phyloP scores from a whole-genome alignment of 2,113 vertebrate genomes.

The Lepus europaeus region DNA sequence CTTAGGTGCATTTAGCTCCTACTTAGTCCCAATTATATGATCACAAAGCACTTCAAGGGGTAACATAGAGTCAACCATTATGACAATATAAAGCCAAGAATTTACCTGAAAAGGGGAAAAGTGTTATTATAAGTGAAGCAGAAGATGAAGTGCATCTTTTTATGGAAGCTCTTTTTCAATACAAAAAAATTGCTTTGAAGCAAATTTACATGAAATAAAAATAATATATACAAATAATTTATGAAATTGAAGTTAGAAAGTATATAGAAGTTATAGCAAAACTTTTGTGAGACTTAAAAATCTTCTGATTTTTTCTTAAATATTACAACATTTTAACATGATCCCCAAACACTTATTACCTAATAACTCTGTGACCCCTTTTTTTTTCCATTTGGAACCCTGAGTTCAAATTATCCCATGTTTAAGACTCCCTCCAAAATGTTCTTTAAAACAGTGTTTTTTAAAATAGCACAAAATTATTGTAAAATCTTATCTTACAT shows the following conservation, averaged over 20 bases:
- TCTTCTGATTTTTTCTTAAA: neutral
- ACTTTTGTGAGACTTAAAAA: neutral
- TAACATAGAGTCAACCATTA: slow-evolving; percentile 45
- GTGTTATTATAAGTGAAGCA: slow-evolving; percentile 50
- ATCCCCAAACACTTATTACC: neutral
- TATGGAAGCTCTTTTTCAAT: neutral
- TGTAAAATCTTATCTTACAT: slow-evolving; percentile 74
- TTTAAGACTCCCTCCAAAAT: neutral
- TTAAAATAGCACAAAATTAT: slow-evolving; percentile 50
- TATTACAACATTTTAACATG: neutral
- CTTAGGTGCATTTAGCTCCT: slow-evolving; percentile 66
- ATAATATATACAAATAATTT: slow-evolving; percentile 18
- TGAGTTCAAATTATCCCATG: neutral
- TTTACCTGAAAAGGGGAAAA: slow-evolving; percentile 62
- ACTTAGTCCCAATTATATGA: slow-evolving; percentile 68
- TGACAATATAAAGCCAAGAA: slow-evolving; percentile 52
- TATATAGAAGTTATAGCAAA: neutral
- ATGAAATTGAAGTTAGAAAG: slow-evolving; percentile 49
- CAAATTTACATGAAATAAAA: neutral
- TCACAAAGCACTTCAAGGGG: slow-evolving; percentile 59
- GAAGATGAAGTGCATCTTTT: slow-evolving; percentile 22
- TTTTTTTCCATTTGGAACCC: neutral
- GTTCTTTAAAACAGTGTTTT: slow-evolving; percentile 42
- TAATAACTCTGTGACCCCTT: neutral
- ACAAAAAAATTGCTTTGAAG: slow-evolving; percentile 1